Percentiles rank a stretch among this genome's conserved stretches.
phyloP scores from a whole-genome alignment of 2,797 vertebrate genomes.

The Heterohyrax brucei region DNA sequence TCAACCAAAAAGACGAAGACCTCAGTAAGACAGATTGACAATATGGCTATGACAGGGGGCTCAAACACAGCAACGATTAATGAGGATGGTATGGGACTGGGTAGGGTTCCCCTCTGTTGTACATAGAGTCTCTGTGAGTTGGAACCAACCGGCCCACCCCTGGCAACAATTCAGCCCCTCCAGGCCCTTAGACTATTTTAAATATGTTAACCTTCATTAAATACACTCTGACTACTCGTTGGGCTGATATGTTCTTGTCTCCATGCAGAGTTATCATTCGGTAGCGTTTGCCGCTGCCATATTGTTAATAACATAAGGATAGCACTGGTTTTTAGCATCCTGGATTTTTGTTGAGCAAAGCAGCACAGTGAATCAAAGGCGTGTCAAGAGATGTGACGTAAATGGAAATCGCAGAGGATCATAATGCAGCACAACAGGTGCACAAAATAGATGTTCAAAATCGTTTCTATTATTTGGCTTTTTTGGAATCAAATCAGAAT shows the following conservation, averaged over 20 bases:
- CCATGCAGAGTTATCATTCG: not conserved
- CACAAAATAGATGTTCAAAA: constrained; percentile 87
- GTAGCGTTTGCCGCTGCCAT: constrained; percentile 66
- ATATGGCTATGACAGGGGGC: too few relatives aligned
- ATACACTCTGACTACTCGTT: not conserved
- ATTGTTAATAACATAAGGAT: constrained; percentile 80
- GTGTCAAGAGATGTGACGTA: constrained; percentile 86
- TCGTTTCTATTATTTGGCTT: constrained; percentile 85
- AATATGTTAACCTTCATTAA: constrained; percentile 13
- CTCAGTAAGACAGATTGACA: too few relatives aligned
- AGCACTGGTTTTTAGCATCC: constrained; percentile 78
- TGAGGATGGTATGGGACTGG: too few relatives aligned
- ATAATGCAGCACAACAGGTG: constrained; percentile 88
- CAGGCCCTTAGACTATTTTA: constrained; percentile 8
- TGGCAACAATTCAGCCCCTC: not conserved
- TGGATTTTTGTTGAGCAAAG: constrained; percentile 80
- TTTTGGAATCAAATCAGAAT: constrained; percentile 86
- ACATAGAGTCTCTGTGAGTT: too few relatives aligned
- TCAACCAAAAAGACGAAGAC: too few relatives aligned
- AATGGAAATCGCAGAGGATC: constrained; percentile 86
- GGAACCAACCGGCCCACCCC: too few relatives aligned
- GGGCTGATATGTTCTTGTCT: not conserved
- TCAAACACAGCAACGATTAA: too few relatives aligned
- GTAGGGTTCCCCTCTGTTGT: too few relatives aligned
- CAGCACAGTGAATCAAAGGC: constrained; percentile 78